These are phyloP conservation scores for Octomys mimax DNA, from an alignment of 2,797 vertebrate species.

Conservation along the genomic window DNA sequence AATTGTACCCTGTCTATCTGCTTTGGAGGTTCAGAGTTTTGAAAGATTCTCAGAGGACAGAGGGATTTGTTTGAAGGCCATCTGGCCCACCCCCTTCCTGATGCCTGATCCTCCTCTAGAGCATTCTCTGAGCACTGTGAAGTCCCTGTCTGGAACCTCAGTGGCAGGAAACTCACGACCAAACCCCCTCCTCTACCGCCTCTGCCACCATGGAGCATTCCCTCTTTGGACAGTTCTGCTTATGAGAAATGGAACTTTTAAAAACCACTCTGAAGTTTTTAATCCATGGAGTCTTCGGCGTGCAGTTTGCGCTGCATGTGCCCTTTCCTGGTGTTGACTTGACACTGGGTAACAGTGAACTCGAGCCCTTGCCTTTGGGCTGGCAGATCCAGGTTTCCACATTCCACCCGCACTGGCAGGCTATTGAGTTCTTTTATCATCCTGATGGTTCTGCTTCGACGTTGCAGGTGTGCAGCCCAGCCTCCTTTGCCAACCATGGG, in stretches of 20 bases:
- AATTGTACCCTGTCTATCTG: constrained; percentile 62
- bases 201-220: background rate
- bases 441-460: background rate
- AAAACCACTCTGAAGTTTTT: background rate
- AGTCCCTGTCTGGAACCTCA: background rate
- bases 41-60: constrained; percentile 53
- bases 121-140: background rate
- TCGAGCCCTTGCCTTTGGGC: background rate
- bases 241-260: background rate
- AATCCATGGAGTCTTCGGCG: background rate
- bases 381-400: background rate
- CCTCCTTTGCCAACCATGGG: background rate
- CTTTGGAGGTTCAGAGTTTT: constrained; percentile 64
- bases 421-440: background rate
- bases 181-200: too few relatives aligned
- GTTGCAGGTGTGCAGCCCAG: background rate
- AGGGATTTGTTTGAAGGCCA: constrained; percentile 58
- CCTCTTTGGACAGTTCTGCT: constrained; percentile 23
- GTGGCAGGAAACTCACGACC: background rate
- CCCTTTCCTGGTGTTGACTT: background rate
- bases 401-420: background rate
- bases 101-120: background rate
- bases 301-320: background rate
- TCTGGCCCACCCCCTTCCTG: constrained; percentile 14
- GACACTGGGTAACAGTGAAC: background rate